Evolutionary conservation across 2,888 invertebrate genomes (phyloP).

Genomic region (Erynnis tages): DNA sequence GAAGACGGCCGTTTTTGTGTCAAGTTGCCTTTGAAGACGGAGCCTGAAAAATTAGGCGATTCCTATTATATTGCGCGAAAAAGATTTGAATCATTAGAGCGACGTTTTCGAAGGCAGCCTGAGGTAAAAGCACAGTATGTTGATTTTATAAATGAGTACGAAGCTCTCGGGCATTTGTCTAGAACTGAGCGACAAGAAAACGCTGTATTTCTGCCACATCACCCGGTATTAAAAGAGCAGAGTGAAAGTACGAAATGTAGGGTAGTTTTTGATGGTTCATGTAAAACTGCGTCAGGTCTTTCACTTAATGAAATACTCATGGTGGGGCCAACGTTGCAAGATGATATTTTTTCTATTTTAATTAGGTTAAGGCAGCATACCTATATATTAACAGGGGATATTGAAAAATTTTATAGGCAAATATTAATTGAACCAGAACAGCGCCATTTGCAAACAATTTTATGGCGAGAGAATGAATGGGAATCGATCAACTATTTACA

Average conservation of each 20-base stretch:
- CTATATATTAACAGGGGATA: slow-evolving; percentile 38
- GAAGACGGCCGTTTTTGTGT: slow-evolving; percentile 34
- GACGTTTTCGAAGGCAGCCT: slow-evolving; percentile 31
- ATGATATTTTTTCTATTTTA: slow-evolving; percentile 41
- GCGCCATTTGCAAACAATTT: slow-evolving; percentile 43
- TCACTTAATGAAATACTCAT: slow-evolving; percentile 44
- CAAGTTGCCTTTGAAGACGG: slow-evolving; percentile 24
- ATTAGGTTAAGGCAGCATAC: slow-evolving; percentile 39
- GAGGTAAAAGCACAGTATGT: slow-evolving; percentile 31
- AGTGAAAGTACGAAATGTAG: slow-evolving; percentile 40
- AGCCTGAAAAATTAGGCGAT: slow-evolving; percentile 29
- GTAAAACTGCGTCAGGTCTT: slow-evolving; percentile 31
- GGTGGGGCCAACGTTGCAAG: slow-evolving; percentile 43
- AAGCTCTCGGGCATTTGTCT: slow-evolving; percentile 32
- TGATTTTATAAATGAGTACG: slow-evolving; percentile 29
- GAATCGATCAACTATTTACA: slow-evolving; percentile 32
- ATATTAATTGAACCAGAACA: slow-evolving; percentile 39
- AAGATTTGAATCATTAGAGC: slow-evolving; percentile 35
- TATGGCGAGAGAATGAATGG: slow-evolving; percentile 41
- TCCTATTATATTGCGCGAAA: slow-evolving; percentile 35
- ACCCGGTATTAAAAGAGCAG: slow-evolving; percentile 35
- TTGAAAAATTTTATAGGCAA: slow-evolving; percentile 37
- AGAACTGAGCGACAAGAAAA: slow-evolving; percentile 10
- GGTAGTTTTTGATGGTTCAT: slow-evolving; percentile 44
- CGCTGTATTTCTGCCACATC: slow-evolving; percentile 40